A percentile compares a stretch with the other conserved stretches of the same genome.
Conservation (phyloP, 2,888 invertebrate species). For the Gymnocheta viridis region DNA sequence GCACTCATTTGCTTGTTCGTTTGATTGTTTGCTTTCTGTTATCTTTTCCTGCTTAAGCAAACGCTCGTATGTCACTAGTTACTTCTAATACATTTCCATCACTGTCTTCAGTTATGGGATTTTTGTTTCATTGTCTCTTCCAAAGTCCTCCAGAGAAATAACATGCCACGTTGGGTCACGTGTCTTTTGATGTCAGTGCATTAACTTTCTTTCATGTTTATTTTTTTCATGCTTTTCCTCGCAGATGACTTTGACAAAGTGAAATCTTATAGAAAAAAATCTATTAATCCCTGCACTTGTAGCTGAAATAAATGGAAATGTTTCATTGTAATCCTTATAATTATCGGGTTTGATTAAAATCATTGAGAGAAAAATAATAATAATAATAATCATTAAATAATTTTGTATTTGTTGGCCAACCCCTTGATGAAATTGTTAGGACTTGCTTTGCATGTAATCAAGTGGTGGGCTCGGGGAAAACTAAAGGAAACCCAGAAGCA, state of each 20-base stretch:
- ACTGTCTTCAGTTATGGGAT: constrained; percentile 17
- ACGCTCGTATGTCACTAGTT: constrained; percentile 11
- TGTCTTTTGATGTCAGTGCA: constrained; percentile 64
- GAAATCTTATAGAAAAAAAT: constrained; percentile 62
- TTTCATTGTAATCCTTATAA: constrained; percentile 59
- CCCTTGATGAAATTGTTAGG: background rate
- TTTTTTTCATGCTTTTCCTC: background rate
- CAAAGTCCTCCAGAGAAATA: constrained; percentile 63
- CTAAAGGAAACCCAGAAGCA: no score
- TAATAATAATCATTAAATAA: constrained; percentile 44
- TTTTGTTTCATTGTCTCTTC: constrained; percentile 19
- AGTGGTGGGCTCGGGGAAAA: background rate
- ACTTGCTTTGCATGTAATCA: background rate
- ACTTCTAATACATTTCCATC: constrained; percentile 36
- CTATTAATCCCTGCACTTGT: constrained; percentile 68
- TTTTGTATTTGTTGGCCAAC: constrained; percentile 14
- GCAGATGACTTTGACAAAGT: constrained; percentile 42
- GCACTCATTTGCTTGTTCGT: background rate
- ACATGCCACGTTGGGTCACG: constrained; percentile 62
- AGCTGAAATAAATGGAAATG: constrained; percentile 40
- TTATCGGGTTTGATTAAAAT: constrained; percentile 58
- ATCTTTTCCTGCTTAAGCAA: constrained; percentile 25
- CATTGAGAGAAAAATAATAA: constrained; percentile 23
- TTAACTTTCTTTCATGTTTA: constrained; percentile 63
- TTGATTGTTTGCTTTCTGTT: constrained; percentile 52